phyloP scores from a whole-genome alignment of 2,797 vertebrate species.

The Champsocephalus gunnari region DNA sequence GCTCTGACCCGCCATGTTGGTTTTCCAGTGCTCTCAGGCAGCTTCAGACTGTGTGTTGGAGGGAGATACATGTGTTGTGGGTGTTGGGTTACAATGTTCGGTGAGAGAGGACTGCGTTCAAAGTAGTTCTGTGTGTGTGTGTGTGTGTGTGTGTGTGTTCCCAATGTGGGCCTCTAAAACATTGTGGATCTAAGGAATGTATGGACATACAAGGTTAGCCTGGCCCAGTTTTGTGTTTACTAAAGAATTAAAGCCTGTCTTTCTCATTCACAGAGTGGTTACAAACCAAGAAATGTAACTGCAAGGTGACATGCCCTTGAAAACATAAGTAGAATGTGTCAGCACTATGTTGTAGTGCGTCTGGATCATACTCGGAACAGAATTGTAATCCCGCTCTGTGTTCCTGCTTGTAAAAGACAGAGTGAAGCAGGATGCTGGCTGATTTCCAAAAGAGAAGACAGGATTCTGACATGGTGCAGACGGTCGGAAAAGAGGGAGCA shows the following conservation, averaged over 20 bases:
- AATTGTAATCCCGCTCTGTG: constrained; percentile 33
- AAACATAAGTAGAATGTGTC: constrained; percentile 17
- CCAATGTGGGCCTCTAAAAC: constrained; percentile 64
- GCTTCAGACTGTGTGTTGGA: constrained; percentile 27
- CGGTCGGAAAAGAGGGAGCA: constrained; percentile 44
- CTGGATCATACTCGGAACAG: not conserved
- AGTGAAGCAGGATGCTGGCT: constrained; percentile 71
- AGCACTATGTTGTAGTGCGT: not conserved
- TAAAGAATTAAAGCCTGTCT: constrained; percentile 38
- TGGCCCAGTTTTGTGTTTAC: constrained; percentile 59
- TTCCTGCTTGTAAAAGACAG: constrained; percentile 29
- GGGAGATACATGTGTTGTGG: constrained; percentile 7
- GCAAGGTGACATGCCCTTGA: constrained; percentile 26
- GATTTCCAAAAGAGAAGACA: constrained; percentile 69
- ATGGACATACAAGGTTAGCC: constrained; percentile 65
- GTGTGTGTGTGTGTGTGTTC: not conserved
- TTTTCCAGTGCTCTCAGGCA: constrained; percentile 30
- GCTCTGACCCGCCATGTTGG: constrained; percentile 16
- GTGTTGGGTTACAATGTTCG: constrained; percentile 33
- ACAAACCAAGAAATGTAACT: constrained; percentile 26
- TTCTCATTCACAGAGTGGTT: constrained; percentile 20
- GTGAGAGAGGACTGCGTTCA: constrained; percentile 13
- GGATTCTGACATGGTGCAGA: constrained; percentile 68
- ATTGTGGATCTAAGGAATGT: constrained; percentile 73
- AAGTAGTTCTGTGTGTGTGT: too few species aligned